Conservation (phyloP, 64 coral and sea anemone genomes). For the Stichodactyla mertensii region DNA sequence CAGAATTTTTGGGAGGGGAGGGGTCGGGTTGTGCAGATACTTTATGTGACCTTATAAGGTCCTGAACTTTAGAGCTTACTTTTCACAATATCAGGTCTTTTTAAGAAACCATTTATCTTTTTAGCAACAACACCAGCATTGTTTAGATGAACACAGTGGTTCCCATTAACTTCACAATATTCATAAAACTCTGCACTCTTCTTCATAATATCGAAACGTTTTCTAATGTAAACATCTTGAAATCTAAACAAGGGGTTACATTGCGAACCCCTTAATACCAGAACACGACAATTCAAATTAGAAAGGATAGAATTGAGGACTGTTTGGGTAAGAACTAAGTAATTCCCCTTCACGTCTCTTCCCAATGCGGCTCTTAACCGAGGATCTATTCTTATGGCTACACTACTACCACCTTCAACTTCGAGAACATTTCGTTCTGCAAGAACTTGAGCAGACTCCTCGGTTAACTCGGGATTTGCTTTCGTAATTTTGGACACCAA, state of each 20-base stretch:
- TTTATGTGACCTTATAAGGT: too few species aligned
- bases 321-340: neutral
- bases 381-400: neutral
- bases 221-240: neutral
- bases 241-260: neutral
- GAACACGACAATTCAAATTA: neutral
- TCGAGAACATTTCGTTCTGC: neutral
- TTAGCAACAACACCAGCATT: conserved; percentile 1
- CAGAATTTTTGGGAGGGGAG: too few species aligned
- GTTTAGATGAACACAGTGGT: conserved; percentile 25
- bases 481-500: neutral
- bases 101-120: conserved; percentile 1
- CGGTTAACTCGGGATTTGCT: conserved; percentile 11
- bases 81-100: neutral
- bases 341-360: conserved; percentile 6
- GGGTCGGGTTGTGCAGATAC: too few species aligned
- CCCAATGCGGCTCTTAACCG: neutral
- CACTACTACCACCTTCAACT: neutral
- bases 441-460: neutral
- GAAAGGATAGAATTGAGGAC: neutral
- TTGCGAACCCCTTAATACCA: neutral
- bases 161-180: conserved; percentile 19
- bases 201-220: neutral
- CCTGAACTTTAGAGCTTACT: neutral
- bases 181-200: neutral